Evolutionary conservation across 2,888 invertebrate genomes (phyloP).

Genomic region (Lampropteryx suffumata): DNA sequence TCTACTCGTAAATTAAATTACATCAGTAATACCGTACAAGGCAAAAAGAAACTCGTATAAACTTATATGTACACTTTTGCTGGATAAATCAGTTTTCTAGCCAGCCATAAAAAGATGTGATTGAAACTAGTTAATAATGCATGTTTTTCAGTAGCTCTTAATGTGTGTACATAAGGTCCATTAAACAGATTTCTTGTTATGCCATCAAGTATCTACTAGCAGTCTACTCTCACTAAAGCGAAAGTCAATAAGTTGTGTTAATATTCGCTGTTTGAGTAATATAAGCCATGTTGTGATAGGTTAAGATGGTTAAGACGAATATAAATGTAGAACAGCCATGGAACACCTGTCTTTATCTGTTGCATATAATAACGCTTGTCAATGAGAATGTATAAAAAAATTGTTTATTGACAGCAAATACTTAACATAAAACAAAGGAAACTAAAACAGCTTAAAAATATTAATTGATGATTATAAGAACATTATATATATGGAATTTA

Average conservation of each 20-base stretch:
- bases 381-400: not conserved
- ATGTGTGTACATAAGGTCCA: constrained; percentile 46
- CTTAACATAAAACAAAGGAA: no score
- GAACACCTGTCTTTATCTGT: not conserved
- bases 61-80: constrained; percentile 32
- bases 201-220: constrained; percentile 16
- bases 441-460: no score
- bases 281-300: constrained; percentile 3
- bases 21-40: constrained; percentile 30
- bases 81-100: constrained; percentile 23
- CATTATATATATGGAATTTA: no score
- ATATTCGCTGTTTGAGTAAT: constrained; percentile 25
- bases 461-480: no score
- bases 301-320: not conserved
- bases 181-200: constrained; percentile 47
- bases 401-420: no score
- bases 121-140: constrained; percentile 22
- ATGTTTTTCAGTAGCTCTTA: constrained; percentile 12
- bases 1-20: constrained; percentile 22
- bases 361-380: not conserved
- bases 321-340: not conserved
- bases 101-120: constrained; percentile 16
- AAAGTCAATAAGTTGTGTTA: constrained; percentile 51
- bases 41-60: constrained; percentile 35
- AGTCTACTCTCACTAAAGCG: constrained; percentile 63